Conservation (phyloP, 2,888 invertebrate species). For the Drosophila austrosaltans region DNA sequence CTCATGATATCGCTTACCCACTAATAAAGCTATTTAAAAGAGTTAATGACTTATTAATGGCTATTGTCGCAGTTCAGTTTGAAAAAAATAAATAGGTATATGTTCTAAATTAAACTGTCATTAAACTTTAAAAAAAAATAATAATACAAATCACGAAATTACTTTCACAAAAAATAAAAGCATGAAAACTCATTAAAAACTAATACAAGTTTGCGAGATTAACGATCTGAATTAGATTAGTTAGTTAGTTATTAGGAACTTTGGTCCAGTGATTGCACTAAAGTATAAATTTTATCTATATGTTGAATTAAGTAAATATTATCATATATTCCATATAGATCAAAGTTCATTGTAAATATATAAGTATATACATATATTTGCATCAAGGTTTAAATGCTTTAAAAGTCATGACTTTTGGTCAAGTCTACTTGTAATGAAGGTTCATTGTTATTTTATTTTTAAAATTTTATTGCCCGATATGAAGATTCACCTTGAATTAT, state of each 20-base stretch:
- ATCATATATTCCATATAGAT: background rate
- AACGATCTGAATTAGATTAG: slow-evolving; percentile 9
- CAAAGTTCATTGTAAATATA: slow-evolving; percentile 2
- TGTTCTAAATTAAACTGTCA: slow-evolving; percentile 68
- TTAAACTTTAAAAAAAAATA: slow-evolving; percentile 49
- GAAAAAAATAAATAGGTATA: slow-evolving; percentile 37
- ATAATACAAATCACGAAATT: slow-evolving; percentile 14
- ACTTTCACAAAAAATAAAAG: slow-evolving; percentile 33
- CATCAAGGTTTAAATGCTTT: slow-evolving; percentile 7
- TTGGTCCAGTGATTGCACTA: slow-evolving; percentile 5
- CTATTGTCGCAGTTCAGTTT: slow-evolving; percentile 40
- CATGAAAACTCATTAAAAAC: slow-evolving; percentile 38
- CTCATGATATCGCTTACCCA: slow-evolving; percentile 51
- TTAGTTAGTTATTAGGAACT: slow-evolving; percentile 9
- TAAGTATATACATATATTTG: background rate
- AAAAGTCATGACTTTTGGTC: slow-evolving; percentile 6
- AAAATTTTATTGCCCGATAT: background rate
- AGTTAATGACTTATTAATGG: slow-evolving; percentile 75
- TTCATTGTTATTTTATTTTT: slow-evolving; percentile 1
- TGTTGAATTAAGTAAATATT: background rate
- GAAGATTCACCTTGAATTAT: slow-evolving; percentile 2
- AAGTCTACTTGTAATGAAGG: slow-evolving; percentile 6
- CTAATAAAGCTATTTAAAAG: slow-evolving; percentile 72
- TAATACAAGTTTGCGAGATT: slow-evolving; percentile 36
- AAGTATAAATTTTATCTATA: background rate